phyloP scores from a whole-genome alignment of 2,888 invertebrate species.

The Sinelater perroti region DNA sequence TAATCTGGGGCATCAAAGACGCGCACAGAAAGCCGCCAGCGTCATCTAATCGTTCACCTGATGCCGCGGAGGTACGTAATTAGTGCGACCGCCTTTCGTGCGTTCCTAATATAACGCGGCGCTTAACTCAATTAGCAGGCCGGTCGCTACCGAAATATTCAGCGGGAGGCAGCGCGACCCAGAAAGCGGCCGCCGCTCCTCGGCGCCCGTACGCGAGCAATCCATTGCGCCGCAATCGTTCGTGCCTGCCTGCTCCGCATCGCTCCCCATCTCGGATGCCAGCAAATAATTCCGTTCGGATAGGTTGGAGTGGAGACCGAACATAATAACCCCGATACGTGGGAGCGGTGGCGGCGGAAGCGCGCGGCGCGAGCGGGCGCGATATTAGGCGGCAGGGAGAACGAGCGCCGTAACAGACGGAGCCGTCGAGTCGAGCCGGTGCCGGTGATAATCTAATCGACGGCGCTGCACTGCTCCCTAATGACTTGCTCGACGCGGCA shows the following conservation, averaged over 20 bases:
- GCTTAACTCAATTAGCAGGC: slow-evolving; percentile 11
- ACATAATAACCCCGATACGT: slow-evolving; percentile 34
- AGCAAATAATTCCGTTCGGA: slow-evolving; percentile 36
- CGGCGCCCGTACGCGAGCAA: slow-evolving; percentile 21
- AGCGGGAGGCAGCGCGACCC: slow-evolving; percentile 3
- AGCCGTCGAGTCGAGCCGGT: slow-evolving; percentile 35
- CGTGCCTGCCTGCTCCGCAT: slow-evolving; percentile 31
- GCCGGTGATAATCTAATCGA: slow-evolving; percentile 39
- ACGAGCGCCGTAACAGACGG: slow-evolving; percentile 31
- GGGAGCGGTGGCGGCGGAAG: too few relatives aligned
- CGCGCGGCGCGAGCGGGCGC: slow-evolving; percentile 23
- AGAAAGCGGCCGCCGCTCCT: too few relatives aligned
- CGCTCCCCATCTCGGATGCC: slow-evolving; percentile 32
- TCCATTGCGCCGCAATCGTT: slow-evolving; percentile 31
- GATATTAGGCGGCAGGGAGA: slow-evolving; percentile 32
- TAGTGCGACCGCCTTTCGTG: too few relatives aligned
- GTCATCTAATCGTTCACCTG: too few relatives aligned
- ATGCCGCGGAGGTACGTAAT: too few relatives aligned
- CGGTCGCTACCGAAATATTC: slow-evolving; percentile 15
- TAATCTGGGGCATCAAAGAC: too few relatives aligned
- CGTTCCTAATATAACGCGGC: too few relatives aligned
- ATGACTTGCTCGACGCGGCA: slow-evolving; percentile 38
- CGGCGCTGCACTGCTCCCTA: slow-evolving; percentile 37
- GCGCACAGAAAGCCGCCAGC: too few relatives aligned
- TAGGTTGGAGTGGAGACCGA: slow-evolving; percentile 33